Evolutionary conservation across 2,888 invertebrate genomes (phyloP), one percentile per base, ranked within the genome.

Genomic region (Junonia oenone): DNA sequence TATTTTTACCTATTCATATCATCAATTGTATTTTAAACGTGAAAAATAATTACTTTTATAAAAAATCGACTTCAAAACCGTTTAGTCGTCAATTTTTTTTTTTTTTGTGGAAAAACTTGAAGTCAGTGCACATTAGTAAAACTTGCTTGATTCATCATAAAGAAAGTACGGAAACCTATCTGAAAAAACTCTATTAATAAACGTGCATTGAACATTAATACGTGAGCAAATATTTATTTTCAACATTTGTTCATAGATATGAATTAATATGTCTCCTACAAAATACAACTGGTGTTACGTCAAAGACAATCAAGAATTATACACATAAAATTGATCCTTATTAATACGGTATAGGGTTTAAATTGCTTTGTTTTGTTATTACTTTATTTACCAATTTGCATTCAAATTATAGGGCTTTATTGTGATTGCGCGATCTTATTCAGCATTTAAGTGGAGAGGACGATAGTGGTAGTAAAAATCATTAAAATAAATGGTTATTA

Each of bases 401-500:
- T 29, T 13, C 5, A n/a, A 46, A 37, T 14, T 37, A 5, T 37
- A 37, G 6, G 6, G 5, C 19, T 51, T 43, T 27, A 15, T 15
- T 46, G n/a, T 46, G 9, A 17, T 8, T 14, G 27, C 6, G 31
- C 9, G 6, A 8, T 26, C 6, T 29, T 17, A 29, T 13, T 33
- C 37, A n/a, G n/a, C 53, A 56, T 51, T 47, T 45, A 13, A 17
- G 33, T 15, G 22, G 29, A 14, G 46, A 27, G 45, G 15, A 29
- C 17, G 49, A 27, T 31, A 45, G 38, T 48, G 52, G n/a, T 6
- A 51, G 19, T 29, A 45, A 38, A 43, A 38, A 29, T 1, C 15
- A 48, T 8, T n/a, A 47, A 33, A 38, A 38, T 51, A 56, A 55
- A 60, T 59, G 53, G 40, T 56, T 14, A 55, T 35, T 35, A 48